These are phyloP conservation scores for Drosophila monieri DNA, from an alignment of 2,888 invertebrate species.

Conservation along the genomic window DNA sequence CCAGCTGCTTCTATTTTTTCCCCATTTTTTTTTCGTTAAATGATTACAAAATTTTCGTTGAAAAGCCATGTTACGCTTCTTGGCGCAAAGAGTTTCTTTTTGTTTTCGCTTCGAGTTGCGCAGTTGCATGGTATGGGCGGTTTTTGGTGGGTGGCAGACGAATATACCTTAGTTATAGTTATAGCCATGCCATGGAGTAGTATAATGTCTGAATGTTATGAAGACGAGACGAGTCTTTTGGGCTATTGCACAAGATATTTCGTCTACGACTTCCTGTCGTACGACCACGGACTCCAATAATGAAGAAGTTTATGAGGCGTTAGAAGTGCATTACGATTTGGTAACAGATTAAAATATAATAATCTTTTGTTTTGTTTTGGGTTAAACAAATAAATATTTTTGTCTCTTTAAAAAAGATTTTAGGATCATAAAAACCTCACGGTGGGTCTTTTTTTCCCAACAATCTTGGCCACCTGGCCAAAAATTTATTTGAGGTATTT, in stretches of 20 bases:
- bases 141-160: conserved; percentile 12
- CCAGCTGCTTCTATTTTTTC: conserved; percentile 43
- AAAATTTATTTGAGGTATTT: not conserved
- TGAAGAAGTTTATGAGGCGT: conserved; percentile 35
- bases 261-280: conserved; percentile 62
- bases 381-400: not conserved
- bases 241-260: conserved; percentile 59
- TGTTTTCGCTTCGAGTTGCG: conserved; percentile 62
- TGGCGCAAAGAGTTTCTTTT: conserved; percentile 75
- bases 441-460: too few relatives aligned
- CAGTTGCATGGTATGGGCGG: conserved; percentile 60
- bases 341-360: not conserved
- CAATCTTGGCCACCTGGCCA: conserved; percentile 1
- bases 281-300: conserved; percentile 12
- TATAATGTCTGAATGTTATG: conserved; percentile 47
- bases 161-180: conserved; percentile 18
- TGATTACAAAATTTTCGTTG: conserved; percentile 78
- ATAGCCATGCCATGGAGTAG: conserved; percentile 29
- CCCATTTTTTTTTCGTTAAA: conserved; percentile 58
- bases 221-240: conserved; percentile 39
- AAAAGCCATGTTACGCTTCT: conserved; percentile 79
- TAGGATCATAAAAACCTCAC: too few relatives aligned
- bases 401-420: too few relatives aligned
- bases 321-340: conserved; percentile 16
- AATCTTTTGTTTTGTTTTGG: not conserved